These are phyloP conservation scores for Eudyptes chrysolophus DNA, from an alignment of 2,113 vertebrate genomes.

Conservation along the genomic window DNA sequence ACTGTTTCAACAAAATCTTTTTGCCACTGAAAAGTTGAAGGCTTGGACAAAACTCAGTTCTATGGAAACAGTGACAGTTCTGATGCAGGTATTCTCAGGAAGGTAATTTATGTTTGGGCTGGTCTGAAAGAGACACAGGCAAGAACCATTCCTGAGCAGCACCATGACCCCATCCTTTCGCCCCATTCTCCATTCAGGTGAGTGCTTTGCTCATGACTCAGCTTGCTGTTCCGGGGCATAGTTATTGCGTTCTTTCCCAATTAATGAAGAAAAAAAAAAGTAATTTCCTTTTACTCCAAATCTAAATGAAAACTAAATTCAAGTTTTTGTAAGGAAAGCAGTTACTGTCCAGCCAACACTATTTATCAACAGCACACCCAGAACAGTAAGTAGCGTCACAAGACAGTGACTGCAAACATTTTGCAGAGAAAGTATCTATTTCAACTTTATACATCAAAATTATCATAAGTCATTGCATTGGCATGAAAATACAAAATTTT, in stretches of 20 bases:
- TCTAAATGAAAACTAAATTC: neutral
- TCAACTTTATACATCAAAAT: neutral
- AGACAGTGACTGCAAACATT: neutral
- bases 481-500: neutral
- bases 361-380: neutral
- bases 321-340: neutral
- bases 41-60: neutral
- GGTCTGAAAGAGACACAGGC: neutral
- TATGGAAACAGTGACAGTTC: neutral
- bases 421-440: neutral
- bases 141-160: neutral
- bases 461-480: accelerated
- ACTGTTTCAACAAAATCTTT: neutral
- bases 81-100: neutral
- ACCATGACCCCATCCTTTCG: accelerated
- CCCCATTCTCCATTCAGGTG: neutral
- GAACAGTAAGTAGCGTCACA: neutral
- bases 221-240: neutral
- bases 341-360: neutral
- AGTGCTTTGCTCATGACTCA: neutral
- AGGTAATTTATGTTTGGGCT: neutral
- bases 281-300: neutral
- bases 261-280: neutral
- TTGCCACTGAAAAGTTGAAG: neutral
- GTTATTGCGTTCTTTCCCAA: neutral